Evolutionary conservation across 1,140 invertebrate genomes (phyloP).

Genomic region (Zaprionus ghesquierei): DNA sequence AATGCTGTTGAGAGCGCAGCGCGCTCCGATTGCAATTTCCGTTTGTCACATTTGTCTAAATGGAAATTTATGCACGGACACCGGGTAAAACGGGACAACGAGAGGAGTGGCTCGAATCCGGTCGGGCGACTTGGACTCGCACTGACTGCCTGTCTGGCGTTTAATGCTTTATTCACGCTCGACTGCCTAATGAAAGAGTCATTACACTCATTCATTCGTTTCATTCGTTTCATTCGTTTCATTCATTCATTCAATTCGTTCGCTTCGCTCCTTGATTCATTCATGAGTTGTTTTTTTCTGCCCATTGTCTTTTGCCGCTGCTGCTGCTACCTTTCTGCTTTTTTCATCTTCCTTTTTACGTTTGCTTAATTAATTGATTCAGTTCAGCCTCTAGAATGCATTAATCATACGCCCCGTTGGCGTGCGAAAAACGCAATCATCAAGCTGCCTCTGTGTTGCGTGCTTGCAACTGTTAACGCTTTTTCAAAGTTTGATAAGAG

Average conservation of each 20-base stretch:
- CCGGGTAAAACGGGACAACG: constrained; percentile 1
- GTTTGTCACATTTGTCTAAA: constrained; percentile 79
- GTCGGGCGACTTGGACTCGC: not conserved
- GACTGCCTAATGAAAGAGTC: constrained; percentile 73
- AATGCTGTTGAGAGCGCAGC: constrained; percentile 56
- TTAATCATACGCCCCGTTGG: constrained; percentile 69
- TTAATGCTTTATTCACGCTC: constrained; percentile 75
- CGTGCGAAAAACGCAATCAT: not conserved
- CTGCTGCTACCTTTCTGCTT: not conserved
- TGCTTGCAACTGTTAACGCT: constrained; percentile 17
- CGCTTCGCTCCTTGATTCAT: constrained; percentile 47
- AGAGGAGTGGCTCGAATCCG: not conserved
- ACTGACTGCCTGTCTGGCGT: constrained; percentile 18
- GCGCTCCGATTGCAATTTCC: constrained; percentile 73
- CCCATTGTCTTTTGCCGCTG: not conserved
- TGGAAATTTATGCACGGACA: constrained; percentile 73
- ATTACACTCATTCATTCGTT: constrained; percentile 75
- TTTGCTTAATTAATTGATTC: constrained; percentile 72
- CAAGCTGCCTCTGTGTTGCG: not conserved
- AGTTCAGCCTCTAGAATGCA: constrained; percentile 36
- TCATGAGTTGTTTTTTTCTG: constrained; percentile 45
- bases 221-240: constrained; percentile 63
- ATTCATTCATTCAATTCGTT: constrained; percentile 68
- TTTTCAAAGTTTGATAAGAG: constrained; percentile 16
- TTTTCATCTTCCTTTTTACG: constrained; percentile 33